These are phyloP conservation scores for Melinaea menophilus DNA, from an alignment of 2,888 invertebrate species.

Conservation along the genomic window DNA sequence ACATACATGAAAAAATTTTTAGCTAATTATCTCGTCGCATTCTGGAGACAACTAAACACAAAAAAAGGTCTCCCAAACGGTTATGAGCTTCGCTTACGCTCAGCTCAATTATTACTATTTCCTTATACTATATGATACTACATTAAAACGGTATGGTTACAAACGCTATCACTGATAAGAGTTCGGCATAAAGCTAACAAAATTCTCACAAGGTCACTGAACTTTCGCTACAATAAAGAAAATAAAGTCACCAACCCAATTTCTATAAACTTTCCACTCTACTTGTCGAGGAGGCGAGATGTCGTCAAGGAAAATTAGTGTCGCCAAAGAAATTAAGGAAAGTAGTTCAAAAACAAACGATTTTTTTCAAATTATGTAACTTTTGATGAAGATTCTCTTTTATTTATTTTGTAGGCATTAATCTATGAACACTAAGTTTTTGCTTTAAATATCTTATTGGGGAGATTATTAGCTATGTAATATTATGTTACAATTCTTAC, in stretches of 20 bases:
- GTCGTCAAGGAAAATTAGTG: slow-evolving; percentile 40
- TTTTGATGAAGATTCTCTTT: not conserved
- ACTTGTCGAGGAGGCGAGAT: slow-evolving; percentile 48
- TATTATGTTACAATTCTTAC: too few relatives aligned
- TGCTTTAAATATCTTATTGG: not conserved
- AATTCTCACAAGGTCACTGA: slow-evolving; percentile 30
- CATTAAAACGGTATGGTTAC: not conserved
- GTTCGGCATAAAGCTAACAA: slow-evolving; percentile 26
- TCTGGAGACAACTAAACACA: too few relatives aligned
- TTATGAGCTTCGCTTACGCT: too few relatives aligned
- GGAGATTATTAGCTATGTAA: too few relatives aligned
- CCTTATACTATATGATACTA: too few relatives aligned
- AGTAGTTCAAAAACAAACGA: not conserved
- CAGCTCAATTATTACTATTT: too few relatives aligned
- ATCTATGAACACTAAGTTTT: not conserved
- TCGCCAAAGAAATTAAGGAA: slow-evolving; percentile 14
- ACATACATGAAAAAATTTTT: too few relatives aligned
- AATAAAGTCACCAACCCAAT: slow-evolving; percentile 62
- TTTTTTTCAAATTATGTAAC: not conserved
- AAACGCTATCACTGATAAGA: not conserved
- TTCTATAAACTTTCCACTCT: slow-evolving; percentile 70
- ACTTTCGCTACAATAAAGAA: slow-evolving; percentile 33
- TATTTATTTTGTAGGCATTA: too few relatives aligned
- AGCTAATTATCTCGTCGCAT: too few relatives aligned
- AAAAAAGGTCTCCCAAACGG: too few relatives aligned